Evolutionary conservation across 2,888 invertebrate genomes (phyloP), one percentile per base, ranked within the genome.

Genomic region (Cryptocephalus moraei): DNA sequence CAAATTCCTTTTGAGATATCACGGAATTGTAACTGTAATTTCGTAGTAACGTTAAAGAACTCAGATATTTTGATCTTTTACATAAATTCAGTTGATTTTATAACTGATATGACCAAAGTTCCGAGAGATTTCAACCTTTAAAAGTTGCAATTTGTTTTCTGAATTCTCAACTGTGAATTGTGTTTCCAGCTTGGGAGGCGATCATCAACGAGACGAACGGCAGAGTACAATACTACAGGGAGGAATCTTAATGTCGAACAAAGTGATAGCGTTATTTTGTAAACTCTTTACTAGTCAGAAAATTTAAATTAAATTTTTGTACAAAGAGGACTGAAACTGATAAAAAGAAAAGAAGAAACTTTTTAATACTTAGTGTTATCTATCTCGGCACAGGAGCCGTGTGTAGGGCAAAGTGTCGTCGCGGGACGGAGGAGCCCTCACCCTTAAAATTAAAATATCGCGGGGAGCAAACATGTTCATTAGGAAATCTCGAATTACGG

Each of bases 111-210:
- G n/a, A n/a, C n/a, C n/a, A n/a, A n/a, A n/a, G n/a, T n/a, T n/a
- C n/a, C n/a, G n/a, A n/a, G n/a, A n/a, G n/a, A n/a, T n/a, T n/a
- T n/a, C n/a, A n/a, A 2, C 22, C 22, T 22, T 22, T 22, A 22
- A 22, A 22, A 22, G 22, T 4, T 6, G 6, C 22, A 22, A 22
- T 22, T 22, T 22, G 22, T 22, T 22, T 22, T 36, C 36, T 11
- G 36, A 11, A 6, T 36, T 12, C 12, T 36, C n/a, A 36, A 11
- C 36, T 11, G n/a, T 36, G 34, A 33, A 36, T 43, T 34, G 13
- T 47, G 22, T 57, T 75, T 75, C 43, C 76, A 87, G 86, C 86
- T 47, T 87, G 86, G 86, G 85, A 84, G 62, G 49, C 55, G 9
- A 76, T 83, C 62, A 69, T 81, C 64, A 75, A 77, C 46, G 62